Evolutionary conservation across 1,140 invertebrate genomes (phyloP), one percentile per base, ranked within the genome.

Genomic region (Formica selysi): DNA sequence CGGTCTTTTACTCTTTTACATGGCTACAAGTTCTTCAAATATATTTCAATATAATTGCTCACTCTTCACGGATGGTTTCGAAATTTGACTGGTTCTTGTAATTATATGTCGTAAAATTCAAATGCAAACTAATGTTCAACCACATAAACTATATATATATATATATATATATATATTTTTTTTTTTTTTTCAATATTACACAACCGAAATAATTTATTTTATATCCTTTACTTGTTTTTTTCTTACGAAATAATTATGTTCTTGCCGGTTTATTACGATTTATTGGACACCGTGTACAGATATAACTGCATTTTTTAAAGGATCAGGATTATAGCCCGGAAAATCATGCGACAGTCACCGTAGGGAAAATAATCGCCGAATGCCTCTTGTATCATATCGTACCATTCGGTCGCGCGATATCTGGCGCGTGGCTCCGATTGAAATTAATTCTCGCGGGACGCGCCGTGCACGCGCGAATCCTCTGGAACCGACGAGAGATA

Each of bases 361-460:
- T 26, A 16, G 19, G 26, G 54, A 32, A 29, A 59, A 81, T 54
- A 16, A 13, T 59, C 11, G 19, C 32, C 59, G 29, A 57, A 70
- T 44, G 64, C 65, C 48, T 57, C 13, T 48, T 62, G 76, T 44
- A 61, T 13, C 44, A 68, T 70, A 59, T 38, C 78, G 78, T 36
- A 48, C 41, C 41, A 44, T 29, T n/a, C 48, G 32, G n/a, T 8
- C 16, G 32, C 78, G 78, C 51, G 68, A 71, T 13, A 59, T 71
- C 51, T 71, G 22, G 78, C 78, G 76, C 67, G 65, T 70, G 64
- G 64, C 64, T 54, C 22, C 79, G 67, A 61, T 61, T 59, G 79
- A 54, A 41, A 81, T 81, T 59, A 71, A 81, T 73, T 81, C 67
- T 44, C 79, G 38, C 67, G 76, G 64, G 64, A 70, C 44, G 62